A percentile compares a stretch with the other conserved stretches of the same genome.
phyloP scores from a whole-genome alignment of 2,113 vertebrate species.

The Phyllopteryx taeniolatus region DNA sequence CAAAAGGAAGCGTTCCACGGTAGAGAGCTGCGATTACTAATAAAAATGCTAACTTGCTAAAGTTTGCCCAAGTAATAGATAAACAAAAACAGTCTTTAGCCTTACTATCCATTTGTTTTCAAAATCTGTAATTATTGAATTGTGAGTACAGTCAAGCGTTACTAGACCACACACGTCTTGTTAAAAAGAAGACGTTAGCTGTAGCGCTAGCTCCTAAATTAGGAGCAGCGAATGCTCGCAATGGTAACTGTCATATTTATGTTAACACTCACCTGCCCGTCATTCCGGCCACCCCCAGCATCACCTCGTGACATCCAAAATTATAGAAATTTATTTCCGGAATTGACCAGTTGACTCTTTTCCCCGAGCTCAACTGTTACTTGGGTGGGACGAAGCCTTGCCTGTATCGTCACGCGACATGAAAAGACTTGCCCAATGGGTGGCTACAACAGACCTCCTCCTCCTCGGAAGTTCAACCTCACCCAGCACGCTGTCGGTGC shows the following conservation, averaged over 20 bases:
- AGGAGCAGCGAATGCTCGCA: not conserved
- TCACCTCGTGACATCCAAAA: conserved; percentile 39
- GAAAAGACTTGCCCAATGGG: not conserved
- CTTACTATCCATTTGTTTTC: too few species aligned
- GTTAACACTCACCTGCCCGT: conserved; percentile 67
- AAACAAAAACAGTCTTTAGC: not conserved
- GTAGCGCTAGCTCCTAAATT: conserved; percentile 17
- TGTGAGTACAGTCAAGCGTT: not conserved
- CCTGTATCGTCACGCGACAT: not conserved
- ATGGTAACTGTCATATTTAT: not conserved
- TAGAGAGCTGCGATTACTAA: not conserved
- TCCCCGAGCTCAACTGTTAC: not conserved
- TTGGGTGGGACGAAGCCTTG: not conserved
- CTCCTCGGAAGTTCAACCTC: not conserved
- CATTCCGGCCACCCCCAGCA: conserved; percentile 74
- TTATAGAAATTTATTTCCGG: not conserved
- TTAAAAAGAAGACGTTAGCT: conserved; percentile 25
- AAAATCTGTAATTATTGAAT: not conserved
- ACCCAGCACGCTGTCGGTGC: not conserved
- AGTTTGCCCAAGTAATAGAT: not conserved
- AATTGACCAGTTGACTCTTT: not conserved
- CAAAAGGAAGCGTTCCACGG: not conserved
- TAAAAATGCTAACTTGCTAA: not conserved
- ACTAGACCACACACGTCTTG: not conserved
- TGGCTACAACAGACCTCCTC: not conserved